phyloP scores from a whole-genome alignment of 2,113 vertebrate genomes.

The Urocolius indicus region DNA sequence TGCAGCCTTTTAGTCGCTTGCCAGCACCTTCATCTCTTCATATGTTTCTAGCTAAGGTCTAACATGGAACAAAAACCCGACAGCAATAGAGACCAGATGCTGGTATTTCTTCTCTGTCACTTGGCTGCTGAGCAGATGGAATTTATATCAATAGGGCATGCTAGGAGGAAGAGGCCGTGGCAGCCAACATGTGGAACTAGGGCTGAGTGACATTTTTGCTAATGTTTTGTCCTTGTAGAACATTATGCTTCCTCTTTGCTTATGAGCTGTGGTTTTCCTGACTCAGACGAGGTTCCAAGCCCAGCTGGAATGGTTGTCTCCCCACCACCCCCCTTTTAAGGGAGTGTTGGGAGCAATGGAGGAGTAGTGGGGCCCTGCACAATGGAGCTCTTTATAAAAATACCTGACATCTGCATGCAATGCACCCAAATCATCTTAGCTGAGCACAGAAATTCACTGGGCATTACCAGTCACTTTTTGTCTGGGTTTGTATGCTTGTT shows the following conservation, averaged over 20 bases:
- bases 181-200: slow-evolving; percentile 95
- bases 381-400: slow-evolving; percentile 90
- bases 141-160: slow-evolving; percentile 94
- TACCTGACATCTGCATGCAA: slow-evolving; percentile 90
- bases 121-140: slow-evolving; percentile 97
- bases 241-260: slow-evolving; percentile 98
- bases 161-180: slow-evolving; percentile 87
- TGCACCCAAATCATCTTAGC: slow-evolving; percentile 80
- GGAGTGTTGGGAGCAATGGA: slow-evolving; percentile 79
- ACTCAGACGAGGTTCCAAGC: slow-evolving; percentile 95
- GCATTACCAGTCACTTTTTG: slow-evolving; percentile 79
- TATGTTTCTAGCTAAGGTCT: slow-evolving; percentile 91
- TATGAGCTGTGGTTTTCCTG: slow-evolving; percentile 99
- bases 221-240: slow-evolving; percentile 99
- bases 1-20: slow-evolving; percentile 81
- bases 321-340: slow-evolving; percentile 65
- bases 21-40: slow-evolving; percentile 87
- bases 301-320: slow-evolving; percentile 96
- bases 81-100: slow-evolving; percentile 97
- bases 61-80: slow-evolving; percentile 89
- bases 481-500: slow-evolving; percentile 75
- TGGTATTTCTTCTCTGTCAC: slow-evolving; percentile 92
- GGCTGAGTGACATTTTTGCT: slow-evolving; percentile 99
- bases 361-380: slow-evolving; percentile 77
- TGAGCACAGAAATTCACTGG: slow-evolving; percentile 81